These are phyloP conservation scores for Gallirallus australis DNA, from an alignment of 2,797 vertebrate genomes.

Conservation along the genomic window DNA sequence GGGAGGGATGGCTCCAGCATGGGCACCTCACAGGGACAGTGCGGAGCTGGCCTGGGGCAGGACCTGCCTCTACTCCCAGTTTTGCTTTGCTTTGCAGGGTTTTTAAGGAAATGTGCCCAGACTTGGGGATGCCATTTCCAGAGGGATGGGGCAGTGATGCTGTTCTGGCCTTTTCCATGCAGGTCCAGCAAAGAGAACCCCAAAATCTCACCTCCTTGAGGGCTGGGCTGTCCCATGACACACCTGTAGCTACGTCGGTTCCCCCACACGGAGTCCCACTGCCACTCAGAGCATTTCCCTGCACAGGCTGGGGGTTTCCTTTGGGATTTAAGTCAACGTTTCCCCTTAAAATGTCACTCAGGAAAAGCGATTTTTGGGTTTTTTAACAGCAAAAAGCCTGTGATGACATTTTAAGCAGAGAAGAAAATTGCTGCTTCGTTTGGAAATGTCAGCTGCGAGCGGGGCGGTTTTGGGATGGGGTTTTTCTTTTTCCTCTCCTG, in stretches of 20 bases:
- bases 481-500: not conserved
- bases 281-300: not conserved
- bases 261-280: not conserved
- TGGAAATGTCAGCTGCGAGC: constrained; percentile 52
- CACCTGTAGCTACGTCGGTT: not conserved
- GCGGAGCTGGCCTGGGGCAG: not conserved
- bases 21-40: not conserved
- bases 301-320: constrained; percentile 23
- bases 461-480: not conserved
- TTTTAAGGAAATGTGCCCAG: not conserved
- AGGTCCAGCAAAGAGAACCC: not conserved
- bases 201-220: not conserved
- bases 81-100: not conserved
- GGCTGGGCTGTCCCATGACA: fast-evolving
- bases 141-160: not conserved
- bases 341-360: constrained; percentile 56
- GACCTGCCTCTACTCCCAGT: not conserved
- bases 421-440: constrained; percentile 58
- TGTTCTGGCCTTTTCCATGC: not conserved
- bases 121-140: not conserved
- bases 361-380: not conserved
- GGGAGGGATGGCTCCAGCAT: not conserved
- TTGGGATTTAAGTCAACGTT: constrained; percentile 53
- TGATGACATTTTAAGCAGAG: constrained; percentile 63
- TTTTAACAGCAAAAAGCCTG: constrained; percentile 27